phyloP scores from a whole-genome alignment of 2,113 vertebrate species.

The Ranitomeya imitator region DNA sequence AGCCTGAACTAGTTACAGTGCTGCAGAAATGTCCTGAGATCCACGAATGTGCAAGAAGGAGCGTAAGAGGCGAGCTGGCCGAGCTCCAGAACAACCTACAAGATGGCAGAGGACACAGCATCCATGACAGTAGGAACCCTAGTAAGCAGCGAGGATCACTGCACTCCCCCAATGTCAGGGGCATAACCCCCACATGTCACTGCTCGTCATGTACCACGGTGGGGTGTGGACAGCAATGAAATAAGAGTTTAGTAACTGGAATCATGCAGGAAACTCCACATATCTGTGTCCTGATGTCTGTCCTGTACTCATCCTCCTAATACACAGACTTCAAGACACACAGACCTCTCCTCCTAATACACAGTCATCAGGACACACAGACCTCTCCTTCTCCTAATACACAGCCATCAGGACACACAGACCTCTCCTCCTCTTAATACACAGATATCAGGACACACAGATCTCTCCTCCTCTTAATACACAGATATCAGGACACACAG shows the following conservation, averaged over 20 bases:
- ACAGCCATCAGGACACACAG: too few relatives aligned
- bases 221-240: too few relatives aligned
- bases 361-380: too few relatives aligned
- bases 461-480: too few relatives aligned
- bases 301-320: not conserved
- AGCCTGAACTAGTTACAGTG: conserved; percentile 55
- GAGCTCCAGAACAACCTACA: not conserved
- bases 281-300: not conserved
- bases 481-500: too few relatives aligned
- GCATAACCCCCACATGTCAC: not conserved
- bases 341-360: too few relatives aligned
- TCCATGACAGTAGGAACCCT: not conserved
- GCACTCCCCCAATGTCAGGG: not conserved
- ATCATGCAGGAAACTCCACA: too few relatives aligned
- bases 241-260: too few relatives aligned
- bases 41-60: conserved; percentile 16
- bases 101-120: not conserved
- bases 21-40: conserved; percentile 39
- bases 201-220: not conserved
- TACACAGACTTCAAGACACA: too few relatives aligned
- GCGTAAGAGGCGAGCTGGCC: not conserved
- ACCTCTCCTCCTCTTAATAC: too few relatives aligned
- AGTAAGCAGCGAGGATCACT: not conserved
- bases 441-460: too few relatives aligned
- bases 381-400: too few relatives aligned